Evolutionary conservation across 2,888 invertebrate genomes (phyloP).

Genomic region (Lepidocyrtinus sp.): DNA sequence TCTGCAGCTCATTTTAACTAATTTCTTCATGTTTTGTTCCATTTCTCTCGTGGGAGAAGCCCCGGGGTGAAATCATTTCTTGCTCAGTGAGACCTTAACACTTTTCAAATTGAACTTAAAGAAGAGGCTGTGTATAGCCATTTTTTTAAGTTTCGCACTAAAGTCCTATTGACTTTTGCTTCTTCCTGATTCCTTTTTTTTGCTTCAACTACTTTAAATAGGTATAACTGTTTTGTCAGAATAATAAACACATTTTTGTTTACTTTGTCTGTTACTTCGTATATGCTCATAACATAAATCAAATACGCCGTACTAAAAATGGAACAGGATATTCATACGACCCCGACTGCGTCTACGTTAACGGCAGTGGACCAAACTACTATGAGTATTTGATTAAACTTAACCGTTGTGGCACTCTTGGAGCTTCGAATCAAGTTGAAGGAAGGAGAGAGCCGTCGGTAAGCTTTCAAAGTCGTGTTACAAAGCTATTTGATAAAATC

Average conservation of each 20-base stretch:
- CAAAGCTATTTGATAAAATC: neutral
- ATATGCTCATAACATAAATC: neutral
- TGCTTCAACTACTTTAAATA: neutral
- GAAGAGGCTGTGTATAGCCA: neutral
- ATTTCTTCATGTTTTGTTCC: constrained; percentile 30
- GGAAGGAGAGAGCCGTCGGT: constrained; percentile 89
- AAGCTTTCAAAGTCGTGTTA: constrained; percentile 71
- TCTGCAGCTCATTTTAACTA: constrained; percentile 17
- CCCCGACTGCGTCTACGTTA: constrained; percentile 95
- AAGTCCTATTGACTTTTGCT: constrained; percentile 24
- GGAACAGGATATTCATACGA: constrained; percentile 89
- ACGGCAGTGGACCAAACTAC: constrained; percentile 91
- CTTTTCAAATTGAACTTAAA: neutral
- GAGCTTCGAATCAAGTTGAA: constrained; percentile 89
- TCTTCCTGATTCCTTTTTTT: constrained; percentile 32
- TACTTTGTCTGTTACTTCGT: neutral
- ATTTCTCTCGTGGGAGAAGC: constrained; percentile 32
- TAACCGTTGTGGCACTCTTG: constrained; percentile 92
- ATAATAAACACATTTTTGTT: neutral
- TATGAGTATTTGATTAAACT: constrained; percentile 95
- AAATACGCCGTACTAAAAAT: neutral
- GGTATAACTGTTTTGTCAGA: neutral
- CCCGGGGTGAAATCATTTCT: constrained; percentile 53
- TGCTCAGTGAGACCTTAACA: constrained; percentile 46
- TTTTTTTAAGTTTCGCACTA: constrained; percentile 4